phyloP scores from a whole-genome alignment of 2,888 invertebrate genomes.

The Acrobasis repandana region DNA sequence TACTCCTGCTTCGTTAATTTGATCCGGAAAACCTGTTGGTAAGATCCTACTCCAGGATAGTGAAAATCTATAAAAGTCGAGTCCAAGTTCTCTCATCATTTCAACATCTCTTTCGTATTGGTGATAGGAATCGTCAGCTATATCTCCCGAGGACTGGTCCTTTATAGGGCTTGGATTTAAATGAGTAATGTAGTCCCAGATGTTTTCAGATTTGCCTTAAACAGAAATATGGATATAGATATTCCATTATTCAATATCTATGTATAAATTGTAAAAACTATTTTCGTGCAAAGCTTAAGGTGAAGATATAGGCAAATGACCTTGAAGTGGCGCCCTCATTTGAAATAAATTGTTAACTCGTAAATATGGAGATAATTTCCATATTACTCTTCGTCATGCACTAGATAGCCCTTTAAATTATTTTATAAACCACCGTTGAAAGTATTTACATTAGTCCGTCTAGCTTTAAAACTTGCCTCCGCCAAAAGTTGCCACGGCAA shows the following conservation, averaged over 20 bases:
- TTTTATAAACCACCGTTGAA: no score
- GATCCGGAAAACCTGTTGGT: conserved; percentile 78
- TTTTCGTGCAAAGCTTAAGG: no score
- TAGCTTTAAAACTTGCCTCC: no score
- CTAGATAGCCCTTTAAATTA: no score
- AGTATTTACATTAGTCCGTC: no score
- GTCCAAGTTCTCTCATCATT: conserved; percentile 67
- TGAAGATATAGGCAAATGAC: no score
- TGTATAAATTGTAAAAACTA: no score
- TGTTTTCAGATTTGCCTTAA: conserved; percentile 79
- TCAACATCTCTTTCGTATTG: conserved; percentile 80
- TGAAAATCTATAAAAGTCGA: conserved; percentile 81
- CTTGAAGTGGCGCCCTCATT: no score
- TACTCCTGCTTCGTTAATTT: conserved; percentile 77
- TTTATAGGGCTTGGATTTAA: conserved; percentile 64
- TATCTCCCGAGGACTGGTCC: conserved; percentile 81
- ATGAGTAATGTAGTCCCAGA: conserved; percentile 85
- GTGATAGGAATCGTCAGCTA: conserved; percentile 83
- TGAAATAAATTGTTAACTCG: no score
- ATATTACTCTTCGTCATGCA: no score
- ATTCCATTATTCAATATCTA: neutral
- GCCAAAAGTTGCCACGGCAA: no score
- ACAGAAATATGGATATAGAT: neutral
- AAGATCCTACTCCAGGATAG: conserved; percentile 85
- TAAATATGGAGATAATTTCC: no score